Evolutionary conservation across 2,888 invertebrate genomes (phyloP).

Genomic region (Acleris laterana): DNA sequence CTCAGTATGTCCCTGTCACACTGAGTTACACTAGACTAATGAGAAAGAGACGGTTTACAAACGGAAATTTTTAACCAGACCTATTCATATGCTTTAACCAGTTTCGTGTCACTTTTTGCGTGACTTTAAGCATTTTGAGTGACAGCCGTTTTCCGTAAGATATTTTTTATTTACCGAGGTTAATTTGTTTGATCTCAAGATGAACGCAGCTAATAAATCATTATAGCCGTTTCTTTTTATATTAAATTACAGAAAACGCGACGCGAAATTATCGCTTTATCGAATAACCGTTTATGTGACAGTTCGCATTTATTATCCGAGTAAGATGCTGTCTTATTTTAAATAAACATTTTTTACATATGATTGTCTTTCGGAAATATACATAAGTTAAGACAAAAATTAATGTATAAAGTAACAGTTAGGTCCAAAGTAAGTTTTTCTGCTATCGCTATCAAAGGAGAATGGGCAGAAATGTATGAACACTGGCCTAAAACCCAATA

Average conservation of each 20-base stretch:
- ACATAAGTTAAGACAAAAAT: too few relatives aligned
- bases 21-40: not conserved
- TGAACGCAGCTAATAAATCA: slow-evolving; percentile 37
- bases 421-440: too few relatives aligned
- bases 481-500: too few relatives aligned
- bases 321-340: slow-evolving; percentile 12
- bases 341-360: not conserved
- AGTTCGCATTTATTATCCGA: slow-evolving; percentile 26
- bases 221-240: slow-evolving; percentile 33
- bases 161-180: slow-evolving; percentile 52
- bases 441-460: too few relatives aligned
- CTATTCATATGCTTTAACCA: slow-evolving; percentile 1
- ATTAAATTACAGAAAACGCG: slow-evolving; percentile 25
- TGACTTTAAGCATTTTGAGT: slow-evolving; percentile 41
- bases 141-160: slow-evolving; percentile 48
- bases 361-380: not conserved
- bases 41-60: not conserved
- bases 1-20: not conserved
- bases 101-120: slow-evolving; percentile 55
- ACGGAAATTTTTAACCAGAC: too few relatives aligned
- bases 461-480: too few relatives aligned
- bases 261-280: slow-evolving; percentile 33
- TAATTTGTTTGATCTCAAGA: slow-evolving; percentile 46
- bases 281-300: slow-evolving; percentile 33
- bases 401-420: too few relatives aligned